Evolutionary conservation across 2,113 vertebrate genomes (phyloP).

Genomic region (Sinosuthora webbiana): DNA sequence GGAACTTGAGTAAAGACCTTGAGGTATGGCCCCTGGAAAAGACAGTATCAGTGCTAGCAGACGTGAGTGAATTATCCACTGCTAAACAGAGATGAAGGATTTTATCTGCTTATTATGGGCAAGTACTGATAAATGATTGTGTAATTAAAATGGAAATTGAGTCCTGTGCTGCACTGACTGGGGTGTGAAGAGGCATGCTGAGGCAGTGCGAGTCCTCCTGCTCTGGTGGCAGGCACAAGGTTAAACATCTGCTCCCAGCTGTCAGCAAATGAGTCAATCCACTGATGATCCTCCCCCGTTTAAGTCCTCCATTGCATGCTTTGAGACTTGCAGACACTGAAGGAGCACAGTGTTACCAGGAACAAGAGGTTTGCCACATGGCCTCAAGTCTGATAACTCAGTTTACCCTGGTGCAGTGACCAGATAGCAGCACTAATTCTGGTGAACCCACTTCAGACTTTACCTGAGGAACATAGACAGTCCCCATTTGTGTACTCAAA

Average conservation of each 20-base stretch:
- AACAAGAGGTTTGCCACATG: neutral
- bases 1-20: neutral
- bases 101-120: conserved; percentile 19
- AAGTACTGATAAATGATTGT: conserved; percentile 19
- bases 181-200: neutral
- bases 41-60: neutral
- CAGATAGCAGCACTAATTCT: neutral
- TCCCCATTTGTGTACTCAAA: neutral
- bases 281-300: neutral
- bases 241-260: neutral
- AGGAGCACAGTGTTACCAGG: neutral
- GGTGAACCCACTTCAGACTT: neutral
- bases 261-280: neutral
- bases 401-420: neutral
- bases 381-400: neutral
- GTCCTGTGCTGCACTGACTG: neutral
- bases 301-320: neutral
- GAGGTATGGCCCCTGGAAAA: neutral
- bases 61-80: neutral
- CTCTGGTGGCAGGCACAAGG: neutral
- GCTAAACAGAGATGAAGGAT: neutral
- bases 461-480: neutral
- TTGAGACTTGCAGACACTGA: neutral
- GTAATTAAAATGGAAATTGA: conserved; percentile 56
- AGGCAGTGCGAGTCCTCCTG: neutral